These are phyloP conservation scores for Macrochelys suwanniensis DNA, from an alignment of 2,797 vertebrate genomes.

Conservation along the genomic window DNA sequence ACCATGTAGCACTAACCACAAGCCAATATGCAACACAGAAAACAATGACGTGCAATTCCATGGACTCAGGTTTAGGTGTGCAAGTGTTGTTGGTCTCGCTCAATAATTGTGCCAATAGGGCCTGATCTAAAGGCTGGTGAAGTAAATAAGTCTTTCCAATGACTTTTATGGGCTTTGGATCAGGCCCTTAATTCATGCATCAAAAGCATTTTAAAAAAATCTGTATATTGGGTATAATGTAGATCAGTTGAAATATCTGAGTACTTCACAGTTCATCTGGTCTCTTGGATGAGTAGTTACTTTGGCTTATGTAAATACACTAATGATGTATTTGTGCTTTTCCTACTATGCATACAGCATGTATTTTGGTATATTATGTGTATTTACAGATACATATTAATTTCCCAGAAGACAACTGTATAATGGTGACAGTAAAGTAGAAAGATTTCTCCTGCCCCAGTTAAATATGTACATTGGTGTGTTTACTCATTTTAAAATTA, in stretches of 20 bases:
- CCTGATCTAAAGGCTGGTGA: conserved; percentile 55
- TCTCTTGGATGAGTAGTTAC: conserved; percentile 71
- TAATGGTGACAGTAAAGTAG: conserved; percentile 58
- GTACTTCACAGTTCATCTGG: conserved; percentile 72
- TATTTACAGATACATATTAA: conserved; percentile 73
- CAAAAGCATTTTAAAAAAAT: conserved; percentile 51
- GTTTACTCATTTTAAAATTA: conserved; percentile 42
- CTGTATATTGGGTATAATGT: conserved; percentile 57
- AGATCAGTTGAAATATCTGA: conserved; percentile 72
- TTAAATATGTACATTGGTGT: conserved; percentile 49
- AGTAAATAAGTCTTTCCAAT: conserved; percentile 65
- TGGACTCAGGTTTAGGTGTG: conserved; percentile 48
- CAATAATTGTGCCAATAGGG: conserved; percentile 39
- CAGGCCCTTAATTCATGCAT: conserved; percentile 71
- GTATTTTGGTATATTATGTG: conserved; percentile 71
- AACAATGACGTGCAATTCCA: conserved; percentile 39
- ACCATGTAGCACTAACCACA: conserved; percentile 31
- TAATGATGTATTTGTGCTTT: conserved; percentile 57
- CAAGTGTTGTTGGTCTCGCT: conserved; percentile 43
- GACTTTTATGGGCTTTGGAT: conserved; percentile 62
- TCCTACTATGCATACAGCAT: conserved; percentile 60
- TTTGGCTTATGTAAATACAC: conserved; percentile 72
- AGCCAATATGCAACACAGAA: conserved; percentile 35
- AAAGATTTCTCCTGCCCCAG: conserved; percentile 62
- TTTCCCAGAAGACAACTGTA: conserved; percentile 69